Percentiles rank a stretch among this genome's conserved stretches.
Conservation (phyloP, 2,888 invertebrate species). For the Chaetogeoica ovagalla region DNA sequence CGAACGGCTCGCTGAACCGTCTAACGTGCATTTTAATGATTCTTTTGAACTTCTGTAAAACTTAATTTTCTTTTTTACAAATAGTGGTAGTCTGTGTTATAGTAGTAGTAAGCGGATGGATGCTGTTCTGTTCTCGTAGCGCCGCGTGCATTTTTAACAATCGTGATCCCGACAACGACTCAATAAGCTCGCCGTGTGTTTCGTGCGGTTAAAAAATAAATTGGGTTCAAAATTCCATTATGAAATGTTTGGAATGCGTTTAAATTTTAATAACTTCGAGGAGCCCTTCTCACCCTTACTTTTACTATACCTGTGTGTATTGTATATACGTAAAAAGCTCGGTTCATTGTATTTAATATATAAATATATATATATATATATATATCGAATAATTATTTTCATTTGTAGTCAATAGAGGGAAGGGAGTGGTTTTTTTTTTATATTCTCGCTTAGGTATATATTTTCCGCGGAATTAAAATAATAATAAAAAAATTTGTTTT, state of each 20-base stretch:
- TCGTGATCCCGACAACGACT: conserved; percentile 34
- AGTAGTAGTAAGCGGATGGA: conserved; percentile 27
- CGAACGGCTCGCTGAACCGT: conserved; percentile 2
- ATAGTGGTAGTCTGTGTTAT: conserved; percentile 4
- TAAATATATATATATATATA: too few species aligned
- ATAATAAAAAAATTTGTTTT: conserved; percentile 10
- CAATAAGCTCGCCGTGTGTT: conserved; percentile 21
- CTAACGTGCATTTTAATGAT: conserved; percentile 39
- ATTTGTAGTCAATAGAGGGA: conserved; percentile 14
- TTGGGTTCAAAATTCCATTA: conserved; percentile 46
- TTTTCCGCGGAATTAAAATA: conserved; percentile 13
- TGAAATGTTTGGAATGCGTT: conserved; percentile 38
- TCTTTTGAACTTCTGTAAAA: conserved; percentile 42
- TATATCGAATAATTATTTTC: conserved; percentile 29
- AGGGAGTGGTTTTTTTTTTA: neutral
- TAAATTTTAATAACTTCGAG: conserved; percentile 38
- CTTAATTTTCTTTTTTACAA: conserved; percentile 46
- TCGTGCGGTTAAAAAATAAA: conserved; percentile 48
- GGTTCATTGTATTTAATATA: conserved; percentile 27
- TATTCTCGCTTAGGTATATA: neutral
- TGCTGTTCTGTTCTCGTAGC: neutral
- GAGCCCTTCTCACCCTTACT: neutral
- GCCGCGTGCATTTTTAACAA: conserved; percentile 36
- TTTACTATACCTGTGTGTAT: too few species aligned
- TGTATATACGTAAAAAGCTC: too few species aligned